Evolutionary conservation across 2,797 vertebrate species (phyloP).

Genomic region (Semaprochilodus insignis): DNA sequence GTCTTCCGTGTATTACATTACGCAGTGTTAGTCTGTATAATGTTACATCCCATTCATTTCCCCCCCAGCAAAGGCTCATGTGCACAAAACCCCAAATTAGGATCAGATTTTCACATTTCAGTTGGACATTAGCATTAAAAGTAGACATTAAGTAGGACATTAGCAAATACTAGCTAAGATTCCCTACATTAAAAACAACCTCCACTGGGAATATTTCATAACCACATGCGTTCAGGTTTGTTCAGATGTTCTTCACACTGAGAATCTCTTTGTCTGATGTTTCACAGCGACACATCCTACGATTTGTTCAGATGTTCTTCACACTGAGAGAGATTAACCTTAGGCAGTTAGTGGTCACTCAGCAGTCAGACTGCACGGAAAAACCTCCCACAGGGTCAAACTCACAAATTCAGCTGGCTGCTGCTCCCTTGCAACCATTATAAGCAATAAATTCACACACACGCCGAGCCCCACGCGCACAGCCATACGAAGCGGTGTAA

Average conservation of each 20-base stretch:
- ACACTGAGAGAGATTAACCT: neutral
- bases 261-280: neutral
- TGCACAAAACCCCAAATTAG: neutral
- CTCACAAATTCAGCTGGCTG: conserved; percentile 38
- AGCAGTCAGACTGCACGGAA: conserved; percentile 4
- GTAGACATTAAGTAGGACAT: neutral
- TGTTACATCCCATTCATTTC: neutral
- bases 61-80: neutral
- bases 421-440: neutral
- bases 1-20: neutral
- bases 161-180: neutral
- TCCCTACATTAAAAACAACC: neutral
- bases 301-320: conserved; percentile 31
- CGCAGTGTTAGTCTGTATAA: neutral
- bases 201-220: neutral
- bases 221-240: neutral
- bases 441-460: conserved; percentile 23
- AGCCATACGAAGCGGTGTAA: neutral
- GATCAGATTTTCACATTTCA: neutral
- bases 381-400: conserved; percentile 10
- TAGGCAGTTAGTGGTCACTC: neutral
- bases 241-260: conserved; percentile 4
- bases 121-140: neutral
- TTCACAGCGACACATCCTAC: neutral
- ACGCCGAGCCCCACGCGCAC: neutral